Evolutionary conservation across 2,113 vertebrate species (phyloP), one percentile per base, ranked within the genome.

Genomic region (Strix aluco): DNA sequence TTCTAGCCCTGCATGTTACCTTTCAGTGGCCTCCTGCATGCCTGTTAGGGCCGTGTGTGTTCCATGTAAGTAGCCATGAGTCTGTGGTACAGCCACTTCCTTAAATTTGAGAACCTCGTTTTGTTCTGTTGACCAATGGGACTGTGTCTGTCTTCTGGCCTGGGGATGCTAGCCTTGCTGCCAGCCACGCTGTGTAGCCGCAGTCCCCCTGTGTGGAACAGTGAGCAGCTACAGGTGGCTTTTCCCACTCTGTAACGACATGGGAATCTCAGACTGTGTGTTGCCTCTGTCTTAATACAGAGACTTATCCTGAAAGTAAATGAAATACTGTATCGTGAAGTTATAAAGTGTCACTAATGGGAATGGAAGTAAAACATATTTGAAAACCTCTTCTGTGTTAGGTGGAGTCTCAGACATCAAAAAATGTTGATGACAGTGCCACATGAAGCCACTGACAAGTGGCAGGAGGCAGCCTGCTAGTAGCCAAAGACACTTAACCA

Each of bases 181-280:
- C 46, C 69, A 17, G 54, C 26, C 59, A 1, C 19, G 5, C 47
- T 18, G 6, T 55, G 36, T 65, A 52, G 49, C 55, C 13, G 78
- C 7, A 2, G 30, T 44, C 26, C 16, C 13, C 29, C 15, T 44
- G 0, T 0, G 3, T 9, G 26, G 47, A 40, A 11, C 38, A 36
- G 34, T 15, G 42, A 75, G 29, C 47, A 81, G 47, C 57, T 44
- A 21, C n/a, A 26, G n/a, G 23, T 34, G 19, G 36, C 70, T 79
- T 49, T 85, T 70, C 55, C 42, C 15, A 5, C 47, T 58, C 15
- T 54, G 57, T 61, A 13, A 34, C 42, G 81, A 1, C 27, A 1
- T 34, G 42, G 22, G 19, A 51, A 21, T 55, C 42, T 81, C 29
- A 3, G 26, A 17, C 21, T 61, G 8, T 29, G 19, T 58, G 34